Evolutionary conservation across 2,888 invertebrate species (phyloP).

Genomic region (Meghimatium bilineatum): DNA sequence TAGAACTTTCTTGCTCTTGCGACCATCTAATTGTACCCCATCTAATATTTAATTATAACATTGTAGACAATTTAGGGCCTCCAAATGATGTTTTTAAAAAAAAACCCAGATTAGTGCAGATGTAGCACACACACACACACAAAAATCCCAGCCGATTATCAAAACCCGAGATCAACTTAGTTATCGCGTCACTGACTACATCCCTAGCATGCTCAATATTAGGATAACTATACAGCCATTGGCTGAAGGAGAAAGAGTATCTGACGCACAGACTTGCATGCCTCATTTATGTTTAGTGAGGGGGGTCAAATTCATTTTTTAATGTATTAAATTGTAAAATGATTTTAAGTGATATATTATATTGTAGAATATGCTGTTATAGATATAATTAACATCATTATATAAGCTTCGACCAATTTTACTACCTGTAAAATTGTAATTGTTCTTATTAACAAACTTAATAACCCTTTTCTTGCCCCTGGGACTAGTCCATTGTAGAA

Average conservation of each 20-base stretch:
- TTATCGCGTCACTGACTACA: no score
- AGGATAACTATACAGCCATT: no score
- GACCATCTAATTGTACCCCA: no score
- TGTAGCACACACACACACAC: no score
- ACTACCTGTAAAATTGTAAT: not conserved
- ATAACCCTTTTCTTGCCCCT: not conserved
- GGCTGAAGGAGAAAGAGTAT: not conserved
- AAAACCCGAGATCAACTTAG: no score
- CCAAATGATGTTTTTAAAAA: no score
- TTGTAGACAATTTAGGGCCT: no score
- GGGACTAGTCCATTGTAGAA: not conserved
- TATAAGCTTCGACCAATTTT: not conserved
- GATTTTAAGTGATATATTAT: not conserved
- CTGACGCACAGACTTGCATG: not conserved
- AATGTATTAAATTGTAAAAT: not conserved
- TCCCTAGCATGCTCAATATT: no score
- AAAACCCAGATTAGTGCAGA: no score
- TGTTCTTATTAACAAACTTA: not conserved
- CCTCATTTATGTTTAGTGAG: not conserved
- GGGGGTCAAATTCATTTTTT: not conserved
- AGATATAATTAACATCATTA: not conserved
- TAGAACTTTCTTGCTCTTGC: no score
- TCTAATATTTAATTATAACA: no score
- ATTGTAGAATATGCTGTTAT: not conserved
- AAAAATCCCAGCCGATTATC: no score